phyloP scores from a whole-genome alignment of 2,113 vertebrate genomes.

The Pipa parva region DNA sequence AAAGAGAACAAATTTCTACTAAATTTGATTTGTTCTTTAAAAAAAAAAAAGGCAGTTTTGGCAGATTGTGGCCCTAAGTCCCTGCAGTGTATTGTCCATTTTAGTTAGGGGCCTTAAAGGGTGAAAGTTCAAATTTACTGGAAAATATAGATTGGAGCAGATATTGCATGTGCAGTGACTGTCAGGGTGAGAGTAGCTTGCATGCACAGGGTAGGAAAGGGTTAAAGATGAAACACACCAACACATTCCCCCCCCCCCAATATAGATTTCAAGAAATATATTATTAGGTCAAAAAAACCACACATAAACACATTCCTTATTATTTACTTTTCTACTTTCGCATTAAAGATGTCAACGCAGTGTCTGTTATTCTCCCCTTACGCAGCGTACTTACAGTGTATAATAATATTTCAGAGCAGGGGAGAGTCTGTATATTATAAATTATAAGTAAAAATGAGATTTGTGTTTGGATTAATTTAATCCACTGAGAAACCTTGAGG shows the following conservation, averaged over 20 bases:
- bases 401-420: conserved; percentile 7
- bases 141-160: too few relatives aligned
- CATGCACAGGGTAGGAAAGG: background rate
- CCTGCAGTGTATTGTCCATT: too few relatives aligned
- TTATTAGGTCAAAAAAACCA: background rate
- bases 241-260: background rate
- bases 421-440: conserved; percentile 5
- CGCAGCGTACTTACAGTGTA: conserved; percentile 15
- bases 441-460: conserved; percentile 21
- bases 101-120: too few relatives aligned
- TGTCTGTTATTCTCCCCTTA: background rate
- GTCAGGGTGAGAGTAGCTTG: too few relatives aligned
- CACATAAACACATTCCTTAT: background rate
- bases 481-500: conserved; percentile 22
- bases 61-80: too few relatives aligned
- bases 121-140: too few relatives aligned
- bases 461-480: conserved; percentile 11
- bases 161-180: too few relatives aligned
- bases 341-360: background rate
- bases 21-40: too few relatives aligned
- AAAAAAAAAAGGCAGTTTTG: too few relatives aligned
- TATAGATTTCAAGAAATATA: background rate
- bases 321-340: background rate
- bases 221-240: background rate
- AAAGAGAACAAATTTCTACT: too few relatives aligned